Evolutionary conservation across 1,140 invertebrate species (phyloP), one percentile per base, ranked within the genome.

Genomic region (Archivesica marissinica): DNA sequence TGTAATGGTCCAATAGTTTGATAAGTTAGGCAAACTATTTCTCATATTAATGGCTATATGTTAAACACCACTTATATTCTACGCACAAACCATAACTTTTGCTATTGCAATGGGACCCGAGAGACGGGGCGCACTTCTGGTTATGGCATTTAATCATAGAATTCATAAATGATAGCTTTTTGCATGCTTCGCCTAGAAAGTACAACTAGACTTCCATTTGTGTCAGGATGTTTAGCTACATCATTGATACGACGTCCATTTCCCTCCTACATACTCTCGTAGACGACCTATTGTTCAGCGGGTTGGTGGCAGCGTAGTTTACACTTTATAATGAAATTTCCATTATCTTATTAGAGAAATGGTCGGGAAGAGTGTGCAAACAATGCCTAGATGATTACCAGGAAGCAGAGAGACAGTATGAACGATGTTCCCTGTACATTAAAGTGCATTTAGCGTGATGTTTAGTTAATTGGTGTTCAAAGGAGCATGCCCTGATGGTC

Each of bases 391-490:
- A 54, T 81, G 59, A 61, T 81, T 68, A 23, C 20, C 59, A 28
- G 78, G 78, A 81, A 81, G 54, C 70, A 52, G 28, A 11, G 3
- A 17, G 47, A 70, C 47, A 81, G 61, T 47, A 52, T 25, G 64
- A 81, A 54, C 78, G 78, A 68, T 38, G 78, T 33, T 54, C 44
- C 15, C 15, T 20, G 38, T n/a, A 64, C 64, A 81, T 81, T 81
- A 81, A 81, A 81, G 61, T 81, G 78, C 78, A 68, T 61, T 81
- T 81, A 81, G 78, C 78, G 78, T 81, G 78, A 61, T 79, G 56
- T 79, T 47, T 61, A 61, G 59, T 66, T 81, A 68, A 81, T 81
- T 81, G 78, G 11, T 56, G 78, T 56, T 81, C 78, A 79, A 61
- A 79, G 54, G 56, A 41, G 59, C 76, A 66, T 54, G 59, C 30